Percentiles rank a stretch among this genome's conserved stretches.
phyloP scores from a whole-genome alignment of 1,140 invertebrate genomes.

The Elysia chlorotica region DNA sequence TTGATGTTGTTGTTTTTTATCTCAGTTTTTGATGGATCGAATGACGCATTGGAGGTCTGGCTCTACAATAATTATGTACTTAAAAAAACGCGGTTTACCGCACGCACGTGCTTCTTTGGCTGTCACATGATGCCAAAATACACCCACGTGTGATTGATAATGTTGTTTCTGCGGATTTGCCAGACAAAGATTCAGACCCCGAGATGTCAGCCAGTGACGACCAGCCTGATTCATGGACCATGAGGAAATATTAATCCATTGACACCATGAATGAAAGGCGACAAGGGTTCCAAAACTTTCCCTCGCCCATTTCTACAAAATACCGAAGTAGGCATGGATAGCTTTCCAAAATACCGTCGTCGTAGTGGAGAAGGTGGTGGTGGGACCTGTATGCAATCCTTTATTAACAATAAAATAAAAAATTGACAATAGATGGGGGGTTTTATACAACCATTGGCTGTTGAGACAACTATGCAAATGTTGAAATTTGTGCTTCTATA shows the following conservation, averaged over 20 bases:
- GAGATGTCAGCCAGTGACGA: constrained; percentile 25
- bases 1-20: too few relatives aligned
- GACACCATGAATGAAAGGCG: constrained; percentile 40
- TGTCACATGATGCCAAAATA: constrained; percentile 44
- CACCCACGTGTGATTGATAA: not conserved
- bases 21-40: too few relatives aligned
- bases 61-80: constrained; percentile 63
- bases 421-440: constrained; percentile 34
- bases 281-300: not conserved
- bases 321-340: constrained; percentile 46
- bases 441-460: constrained; percentile 31
- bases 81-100: constrained; percentile 65
- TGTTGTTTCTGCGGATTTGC: not conserved
- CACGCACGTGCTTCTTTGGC: constrained; percentile 64
- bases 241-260: constrained; percentile 32
- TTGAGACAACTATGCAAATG: constrained; percentile 28
- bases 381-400: not conserved
- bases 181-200: constrained; percentile 5
- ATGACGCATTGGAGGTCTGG: not conserved
- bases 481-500: constrained; percentile 31
- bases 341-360: constrained; percentile 59
- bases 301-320: not conserved
- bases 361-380: constrained; percentile 25
- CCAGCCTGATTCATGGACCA: constrained; percentile 39
- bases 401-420: constrained; percentile 6